These are phyloP conservation scores for Yponomeuta cagnagella DNA, from an alignment of 2,888 invertebrate species.

Conservation along the genomic window DNA sequence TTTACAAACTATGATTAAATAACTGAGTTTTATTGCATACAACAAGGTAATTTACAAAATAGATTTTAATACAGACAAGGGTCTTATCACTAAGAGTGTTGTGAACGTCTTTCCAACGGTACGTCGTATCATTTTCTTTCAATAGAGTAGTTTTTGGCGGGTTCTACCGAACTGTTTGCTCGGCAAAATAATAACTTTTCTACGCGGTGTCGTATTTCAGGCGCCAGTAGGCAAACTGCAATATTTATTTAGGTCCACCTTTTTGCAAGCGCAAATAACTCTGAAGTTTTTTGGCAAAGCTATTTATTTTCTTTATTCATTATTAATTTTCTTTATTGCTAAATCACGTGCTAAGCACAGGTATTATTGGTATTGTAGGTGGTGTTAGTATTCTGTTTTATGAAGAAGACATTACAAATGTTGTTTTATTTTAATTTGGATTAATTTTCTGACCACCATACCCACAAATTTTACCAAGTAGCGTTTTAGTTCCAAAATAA, in stretches of 20 bases:
- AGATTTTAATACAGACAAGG: too few relatives aligned
- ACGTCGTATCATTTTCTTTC: too few relatives aligned
- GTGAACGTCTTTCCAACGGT: too few relatives aligned
- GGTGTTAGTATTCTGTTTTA: too few relatives aligned
- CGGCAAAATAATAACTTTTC: neutral
- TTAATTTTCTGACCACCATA: neutral
- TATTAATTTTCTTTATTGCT: neutral
- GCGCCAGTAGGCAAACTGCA: slow-evolving; percentile 68
- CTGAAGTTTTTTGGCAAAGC: neutral
- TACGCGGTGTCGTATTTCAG: slow-evolving; percentile 50
- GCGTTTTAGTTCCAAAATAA: neutral
- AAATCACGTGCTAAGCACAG: too few relatives aligned
- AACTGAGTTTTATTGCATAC: too few relatives aligned
- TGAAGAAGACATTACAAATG: too few relatives aligned
- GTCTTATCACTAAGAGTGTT: too few relatives aligned
- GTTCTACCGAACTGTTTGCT: neutral
- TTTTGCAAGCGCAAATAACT: slow-evolving; percentile 21
- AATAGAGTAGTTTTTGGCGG: neutral
- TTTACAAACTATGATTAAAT: too few relatives aligned
- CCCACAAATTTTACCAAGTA: neutral
- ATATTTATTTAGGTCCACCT: slow-evolving; percentile 56
- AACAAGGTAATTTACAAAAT: too few relatives aligned
- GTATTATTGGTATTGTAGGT: too few relatives aligned
- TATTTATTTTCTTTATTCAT: neutral
- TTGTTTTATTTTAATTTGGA: too few relatives aligned